Evolutionary conservation across 2,888 invertebrate genomes (phyloP).

Genomic region (Limnephilus auricula): DNA sequence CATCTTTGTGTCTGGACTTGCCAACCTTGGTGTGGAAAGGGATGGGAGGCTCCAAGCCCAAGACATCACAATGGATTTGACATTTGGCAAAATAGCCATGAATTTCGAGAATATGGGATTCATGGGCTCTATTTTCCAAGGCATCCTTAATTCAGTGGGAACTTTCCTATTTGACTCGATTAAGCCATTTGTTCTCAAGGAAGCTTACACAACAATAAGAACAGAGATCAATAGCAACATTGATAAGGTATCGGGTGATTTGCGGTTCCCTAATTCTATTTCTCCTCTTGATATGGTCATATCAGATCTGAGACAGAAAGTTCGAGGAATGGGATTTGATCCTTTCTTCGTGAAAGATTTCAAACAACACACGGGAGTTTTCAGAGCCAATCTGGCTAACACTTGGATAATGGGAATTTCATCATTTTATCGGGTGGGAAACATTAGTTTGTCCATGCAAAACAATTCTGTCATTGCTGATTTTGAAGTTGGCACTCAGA

Average conservation of each 20-base stretch:
- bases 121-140: conserved; percentile 83
- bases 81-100: conserved; percentile 85
- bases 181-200: conserved; percentile 88
- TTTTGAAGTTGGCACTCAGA: conserved; percentile 88
- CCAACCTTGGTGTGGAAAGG: conserved; percentile 83
- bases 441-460: conserved; percentile 84
- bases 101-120: conserved; percentile 91
- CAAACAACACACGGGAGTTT: conserved; percentile 83
- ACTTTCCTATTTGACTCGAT: conserved; percentile 90
- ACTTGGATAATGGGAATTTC: conserved; percentile 89
- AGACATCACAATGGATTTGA: conserved; percentile 87
- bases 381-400: conserved; percentile 83
- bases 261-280: conserved; percentile 90
- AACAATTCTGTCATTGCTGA: conserved; percentile 83
- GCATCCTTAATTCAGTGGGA: conserved; percentile 89
- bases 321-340: conserved; percentile 82
- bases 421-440: conserved; percentile 89
- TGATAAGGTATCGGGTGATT: conserved; percentile 81
- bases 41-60: conserved; percentile 88
- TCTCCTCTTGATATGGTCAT: conserved; percentile 91
- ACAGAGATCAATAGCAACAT: conserved; percentile 86
- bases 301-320: conserved; percentile 84
- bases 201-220: conserved; percentile 86
- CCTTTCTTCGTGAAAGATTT: conserved; percentile 87
- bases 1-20: conserved; percentile 83